Evolutionary conservation across 2,113 vertebrate genomes (phyloP).

Genomic region (Otocyon megalotis): DNA sequence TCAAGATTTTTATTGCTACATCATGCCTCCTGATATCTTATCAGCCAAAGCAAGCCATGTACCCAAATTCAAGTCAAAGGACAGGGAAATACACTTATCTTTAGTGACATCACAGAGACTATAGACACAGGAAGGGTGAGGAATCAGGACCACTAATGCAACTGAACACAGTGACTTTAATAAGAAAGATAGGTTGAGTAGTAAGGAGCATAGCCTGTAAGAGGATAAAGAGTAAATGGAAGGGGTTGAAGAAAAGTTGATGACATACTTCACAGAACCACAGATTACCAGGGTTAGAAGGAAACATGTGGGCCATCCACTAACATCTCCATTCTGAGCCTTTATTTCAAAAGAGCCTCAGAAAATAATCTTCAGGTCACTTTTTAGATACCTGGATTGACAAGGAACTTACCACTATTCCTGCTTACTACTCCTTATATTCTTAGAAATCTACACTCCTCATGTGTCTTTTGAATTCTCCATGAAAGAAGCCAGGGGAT

Average conservation of each 20-base stretch:
- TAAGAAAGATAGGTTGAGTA: not conserved
- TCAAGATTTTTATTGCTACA: not conserved
- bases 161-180: not conserved
- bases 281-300: not conserved
- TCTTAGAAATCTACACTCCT: constrained; percentile 7
- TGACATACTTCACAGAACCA: not conserved
- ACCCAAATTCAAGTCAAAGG: not conserved
- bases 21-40: not conserved
- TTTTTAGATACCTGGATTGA: not conserved
- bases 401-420: not conserved
- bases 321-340: not conserved
- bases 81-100: not conserved
- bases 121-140: not conserved
- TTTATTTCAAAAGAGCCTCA: not conserved
- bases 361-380: not conserved
- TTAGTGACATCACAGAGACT: not conserved
- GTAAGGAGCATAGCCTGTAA: not conserved
- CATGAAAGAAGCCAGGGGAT: not conserved
- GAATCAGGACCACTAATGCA: not conserved
- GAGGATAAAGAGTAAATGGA: not conserved
- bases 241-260: not conserved
- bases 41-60: not conserved
- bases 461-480: not conserved
- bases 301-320: not conserved
- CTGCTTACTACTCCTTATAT: not conserved